Conservation (phyloP, 2,113 vertebrate genomes). For the Polypterus senegalus region DNA sequence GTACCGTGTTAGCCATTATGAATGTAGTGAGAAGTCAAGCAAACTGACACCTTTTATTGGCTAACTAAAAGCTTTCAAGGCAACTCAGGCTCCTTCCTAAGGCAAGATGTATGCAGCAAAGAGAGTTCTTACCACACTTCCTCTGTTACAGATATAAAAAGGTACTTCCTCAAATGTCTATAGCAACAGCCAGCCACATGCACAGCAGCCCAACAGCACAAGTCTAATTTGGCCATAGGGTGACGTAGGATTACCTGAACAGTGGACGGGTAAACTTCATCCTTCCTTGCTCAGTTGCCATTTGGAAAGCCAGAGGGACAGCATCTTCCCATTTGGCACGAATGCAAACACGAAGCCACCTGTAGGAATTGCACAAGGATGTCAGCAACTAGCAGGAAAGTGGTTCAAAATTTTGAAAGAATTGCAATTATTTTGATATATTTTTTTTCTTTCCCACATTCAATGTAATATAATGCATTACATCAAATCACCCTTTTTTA, state of each 20-base stretch:
- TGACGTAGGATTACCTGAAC: slow-evolving; percentile 60
- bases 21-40: no score
- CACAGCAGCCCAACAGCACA: background rate
- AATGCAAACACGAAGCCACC: slow-evolving; percentile 86
- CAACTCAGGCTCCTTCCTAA: no score
- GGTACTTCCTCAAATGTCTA: no score
- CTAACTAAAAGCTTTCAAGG: no score
- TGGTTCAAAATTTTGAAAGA: no score
- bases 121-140: no score
- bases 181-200: no score
- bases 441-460: background rate
- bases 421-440: background rate
- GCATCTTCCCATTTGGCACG: slow-evolving; percentile 75
- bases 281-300: slow-evolving; percentile 88
- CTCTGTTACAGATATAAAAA: no score
- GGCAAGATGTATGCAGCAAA: no score
- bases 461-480: background rate
- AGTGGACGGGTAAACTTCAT: slow-evolving; percentile 91
- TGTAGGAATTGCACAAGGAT: slow-evolving; percentile 23
- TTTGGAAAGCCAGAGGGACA: slow-evolving; percentile 76
- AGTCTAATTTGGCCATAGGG: background rate
- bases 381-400: background rate
- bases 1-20: no score
- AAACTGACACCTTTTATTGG: no score
- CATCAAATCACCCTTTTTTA: background rate